These are phyloP conservation scores for Brachionus paranguensis DNA, from an alignment of 1,140 invertebrate species.

Conservation along the genomic window DNA sequence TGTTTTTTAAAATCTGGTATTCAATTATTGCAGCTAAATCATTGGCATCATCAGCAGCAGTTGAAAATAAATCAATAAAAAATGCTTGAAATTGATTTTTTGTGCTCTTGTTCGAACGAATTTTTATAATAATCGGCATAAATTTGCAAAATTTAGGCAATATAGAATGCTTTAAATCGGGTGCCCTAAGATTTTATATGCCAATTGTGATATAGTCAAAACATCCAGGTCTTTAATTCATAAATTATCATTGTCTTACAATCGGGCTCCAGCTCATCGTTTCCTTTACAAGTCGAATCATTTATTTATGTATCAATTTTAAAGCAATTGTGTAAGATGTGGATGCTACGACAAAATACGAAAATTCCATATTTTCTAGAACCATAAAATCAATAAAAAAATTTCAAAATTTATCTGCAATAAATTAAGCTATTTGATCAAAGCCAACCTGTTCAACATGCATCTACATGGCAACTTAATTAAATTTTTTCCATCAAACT, in stretches of 20 bases:
- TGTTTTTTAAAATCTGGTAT: slow-evolving; percentile 21
- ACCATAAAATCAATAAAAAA: too few relatives aligned
- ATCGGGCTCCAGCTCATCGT: neutral
- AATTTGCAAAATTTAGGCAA: neutral
- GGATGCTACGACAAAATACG: neutral
- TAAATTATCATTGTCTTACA: neutral
- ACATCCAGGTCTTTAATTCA: neutral
- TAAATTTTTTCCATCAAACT: too few relatives aligned
- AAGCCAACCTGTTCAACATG: too few relatives aligned
- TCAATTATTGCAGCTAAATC: slow-evolving; percentile 18
- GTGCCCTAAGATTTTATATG: neutral
- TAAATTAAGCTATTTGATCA: too few relatives aligned
- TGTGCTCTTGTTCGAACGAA: neutral
- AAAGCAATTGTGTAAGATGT: neutral
- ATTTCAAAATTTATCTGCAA: too few relatives aligned
- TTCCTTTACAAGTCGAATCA: neutral
- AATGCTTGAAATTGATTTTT: slow-evolving; percentile 34
- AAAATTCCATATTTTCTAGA: too few relatives aligned
- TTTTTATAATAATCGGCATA: neutral
- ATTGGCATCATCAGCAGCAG: neutral
- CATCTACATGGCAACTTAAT: too few relatives aligned
- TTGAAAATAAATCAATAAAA: slow-evolving; percentile 22
- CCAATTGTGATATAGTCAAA: neutral
- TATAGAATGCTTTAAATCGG: neutral
- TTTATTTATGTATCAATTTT: neutral